phyloP scores from a whole-genome alignment of 2,888 invertebrate genomes.

The Eilema griseolum region DNA sequence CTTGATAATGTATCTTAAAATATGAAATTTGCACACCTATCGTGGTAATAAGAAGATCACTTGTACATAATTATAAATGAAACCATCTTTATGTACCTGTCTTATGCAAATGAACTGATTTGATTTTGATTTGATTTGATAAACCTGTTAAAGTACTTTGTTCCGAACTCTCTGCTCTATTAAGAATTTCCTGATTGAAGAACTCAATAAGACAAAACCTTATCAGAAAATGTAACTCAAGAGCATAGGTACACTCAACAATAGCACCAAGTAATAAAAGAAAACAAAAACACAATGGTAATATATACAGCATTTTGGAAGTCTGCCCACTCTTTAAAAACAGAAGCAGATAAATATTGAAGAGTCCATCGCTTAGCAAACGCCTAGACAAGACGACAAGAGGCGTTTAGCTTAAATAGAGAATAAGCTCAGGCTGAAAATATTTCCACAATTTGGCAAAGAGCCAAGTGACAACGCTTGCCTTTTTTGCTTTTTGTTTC shows the following conservation, averaged over 20 bases:
- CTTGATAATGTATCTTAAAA: no score
- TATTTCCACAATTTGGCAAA: constrained; percentile 46
- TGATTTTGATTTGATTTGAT: no score
- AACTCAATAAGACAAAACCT: background rate
- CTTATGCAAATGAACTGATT: no score
- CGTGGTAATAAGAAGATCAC: no score
- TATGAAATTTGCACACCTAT: no score
- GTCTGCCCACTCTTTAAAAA: constrained; percentile 14
- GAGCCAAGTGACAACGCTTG: constrained; percentile 39
- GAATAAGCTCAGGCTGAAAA: constrained; percentile 46
- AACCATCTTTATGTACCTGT: no score
- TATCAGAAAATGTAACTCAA: background rate
- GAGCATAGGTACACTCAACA: background rate
- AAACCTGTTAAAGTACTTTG: no score
- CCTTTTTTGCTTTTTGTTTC: constrained; percentile 29
- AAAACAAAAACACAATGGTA: background rate
- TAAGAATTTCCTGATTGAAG: background rate
- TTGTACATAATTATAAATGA: no score
- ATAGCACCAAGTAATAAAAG: background rate
- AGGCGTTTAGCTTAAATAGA: constrained; percentile 50
- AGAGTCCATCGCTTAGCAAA: constrained; percentile 42
- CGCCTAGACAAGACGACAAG: constrained; percentile 42
- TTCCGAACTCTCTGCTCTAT: background rate
- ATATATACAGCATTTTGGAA: constrained; percentile 11
- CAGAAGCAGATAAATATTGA: constrained; percentile 25